These are phyloP conservation scores for Garra rufa DNA, from an alignment of 2,113 vertebrate species.

Conservation along the genomic window DNA sequence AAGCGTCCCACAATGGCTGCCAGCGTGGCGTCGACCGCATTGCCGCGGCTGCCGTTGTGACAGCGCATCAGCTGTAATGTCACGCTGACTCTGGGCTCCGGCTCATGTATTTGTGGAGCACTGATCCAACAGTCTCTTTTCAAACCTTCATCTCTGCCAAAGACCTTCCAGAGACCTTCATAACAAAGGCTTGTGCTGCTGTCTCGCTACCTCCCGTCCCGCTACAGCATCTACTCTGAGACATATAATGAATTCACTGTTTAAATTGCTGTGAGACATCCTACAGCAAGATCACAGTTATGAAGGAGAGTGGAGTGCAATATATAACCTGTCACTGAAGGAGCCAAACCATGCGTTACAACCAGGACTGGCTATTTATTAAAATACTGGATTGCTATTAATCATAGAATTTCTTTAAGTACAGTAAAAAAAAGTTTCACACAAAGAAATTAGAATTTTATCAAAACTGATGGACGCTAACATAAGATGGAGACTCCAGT, in stretches of 20 bases:
- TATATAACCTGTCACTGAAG: neutral
- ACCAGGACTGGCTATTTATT: neutral
- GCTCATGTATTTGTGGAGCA: constrained; percentile 1
- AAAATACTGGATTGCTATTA: neutral
- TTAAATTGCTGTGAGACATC: constrained; percentile 8
- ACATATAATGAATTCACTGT: constrained; percentile 14
- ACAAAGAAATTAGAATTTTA: too few species aligned
- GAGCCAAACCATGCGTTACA: neutral
- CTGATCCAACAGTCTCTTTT: constrained; percentile 25
- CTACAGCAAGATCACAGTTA: neutral
- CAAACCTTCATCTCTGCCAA: constrained; percentile 13
- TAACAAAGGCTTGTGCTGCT: constrained; percentile 19
- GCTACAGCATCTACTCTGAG: neutral
- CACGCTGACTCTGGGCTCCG: constrained; percentile 29
- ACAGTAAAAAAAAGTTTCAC: too few species aligned
- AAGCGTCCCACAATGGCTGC: constrained; percentile 9
- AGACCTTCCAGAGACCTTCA: constrained; percentile 27
- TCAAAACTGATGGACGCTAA: too few species aligned
- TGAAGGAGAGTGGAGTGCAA: neutral
- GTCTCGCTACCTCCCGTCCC: neutral
- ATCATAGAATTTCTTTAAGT: neutral
- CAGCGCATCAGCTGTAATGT: constrained; percentile 50
- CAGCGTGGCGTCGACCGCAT: constrained; percentile 42
- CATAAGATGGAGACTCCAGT: too few species aligned
- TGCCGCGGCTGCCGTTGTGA: constrained; percentile 52